Base-by-base conservation (phyloP, 2,888 invertebrate species). In the Oscheius sp. region DNA sequence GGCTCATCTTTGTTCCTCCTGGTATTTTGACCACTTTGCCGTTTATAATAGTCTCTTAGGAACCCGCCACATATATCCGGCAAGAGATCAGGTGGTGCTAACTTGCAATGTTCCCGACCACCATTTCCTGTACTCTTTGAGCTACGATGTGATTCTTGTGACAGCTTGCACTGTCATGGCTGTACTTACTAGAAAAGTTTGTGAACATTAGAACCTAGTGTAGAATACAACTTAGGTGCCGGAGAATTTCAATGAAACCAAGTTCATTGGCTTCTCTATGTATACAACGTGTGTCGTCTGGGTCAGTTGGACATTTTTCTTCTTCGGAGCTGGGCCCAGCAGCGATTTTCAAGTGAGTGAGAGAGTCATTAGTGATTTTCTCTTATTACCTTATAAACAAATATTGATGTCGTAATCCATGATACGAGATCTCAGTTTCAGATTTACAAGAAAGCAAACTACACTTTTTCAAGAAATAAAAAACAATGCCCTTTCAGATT, bases 271-370 rank as follows among this genome's bases (percentile, higher is more conserved):
- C 62, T 94, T 94, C 86, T 81, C 84, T 4, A 84, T 83, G 83
- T 84, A 84, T 74, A 93, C 93, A 0, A 94, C 94, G 0, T 94
- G 94, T 88, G 93, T 94, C 74, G 93, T 94, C 32, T 94, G 94
- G 94, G 91, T 94, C 58, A 93, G 93, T 55, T 94, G 94, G 90
- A 92, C 94, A 58, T 93, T 94, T 13, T 94, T 94, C 82, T 94
- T 94, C 89, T 94, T 94, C 85, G 93, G 94, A 63, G 93, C 94
- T 9, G 92, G 93, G 83, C 47, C n/a, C n/a, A 48, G 21, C 48
- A 66, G 58, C 88, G 93, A 94, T 79, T 94, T 93, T 87, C 93
- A 93, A 92, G 94, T 93, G 89, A 90, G 48, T 35, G n/a, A 5
- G 50, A 50, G 50, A 50, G 50, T 29, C 21, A 21, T 21, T 21